Evolutionary conservation across 1,140 invertebrate genomes (phyloP).

Genomic region (Pseudoatta argentina): DNA sequence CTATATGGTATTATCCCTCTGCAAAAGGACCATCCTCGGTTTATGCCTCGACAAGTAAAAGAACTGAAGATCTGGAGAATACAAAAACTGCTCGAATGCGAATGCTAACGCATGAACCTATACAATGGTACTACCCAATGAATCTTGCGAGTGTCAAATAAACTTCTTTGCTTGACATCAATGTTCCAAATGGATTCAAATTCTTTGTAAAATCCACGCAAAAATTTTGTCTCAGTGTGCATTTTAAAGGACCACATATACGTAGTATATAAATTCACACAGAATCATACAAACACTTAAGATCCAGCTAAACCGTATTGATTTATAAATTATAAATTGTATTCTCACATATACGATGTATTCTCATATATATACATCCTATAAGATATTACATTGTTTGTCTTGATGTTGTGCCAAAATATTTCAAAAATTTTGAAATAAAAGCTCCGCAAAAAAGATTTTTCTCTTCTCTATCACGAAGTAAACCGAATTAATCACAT

Average conservation of each 20-base stretch:
- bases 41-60: not conserved
- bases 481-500: slow-evolving; percentile 38
- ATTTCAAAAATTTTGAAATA: slow-evolving; percentile 6
- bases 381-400: too few species aligned
- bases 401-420: not conserved
- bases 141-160: slow-evolving; percentile 51
- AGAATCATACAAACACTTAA: too few species aligned
- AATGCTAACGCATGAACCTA: slow-evolving; percentile 8
- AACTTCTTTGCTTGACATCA: slow-evolving; percentile 2
- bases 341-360: too few species aligned
- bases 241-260: too few species aligned
- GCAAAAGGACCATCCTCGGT: slow-evolving; percentile 60
- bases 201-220: not conserved
- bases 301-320: too few species aligned
- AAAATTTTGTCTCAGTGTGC: not conserved
- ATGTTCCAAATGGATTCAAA: slow-evolving; percentile 25
- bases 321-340: too few species aligned
- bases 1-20: slow-evolving; percentile 70
- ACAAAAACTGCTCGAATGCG: slow-evolving; percentile 61
- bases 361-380: too few species aligned
- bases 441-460: not conserved
- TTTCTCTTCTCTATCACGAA: not conserved
- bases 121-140: slow-evolving; percentile 61
- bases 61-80: slow-evolving; percentile 38
- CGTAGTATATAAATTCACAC: too few species aligned